A percentile compares a stretch with the other conserved stretches of the same genome.
These are phyloP conservation scores for Potamilus streckersoni DNA, from an alignment of 1,140 invertebrate genomes.

Conservation along the genomic window DNA sequence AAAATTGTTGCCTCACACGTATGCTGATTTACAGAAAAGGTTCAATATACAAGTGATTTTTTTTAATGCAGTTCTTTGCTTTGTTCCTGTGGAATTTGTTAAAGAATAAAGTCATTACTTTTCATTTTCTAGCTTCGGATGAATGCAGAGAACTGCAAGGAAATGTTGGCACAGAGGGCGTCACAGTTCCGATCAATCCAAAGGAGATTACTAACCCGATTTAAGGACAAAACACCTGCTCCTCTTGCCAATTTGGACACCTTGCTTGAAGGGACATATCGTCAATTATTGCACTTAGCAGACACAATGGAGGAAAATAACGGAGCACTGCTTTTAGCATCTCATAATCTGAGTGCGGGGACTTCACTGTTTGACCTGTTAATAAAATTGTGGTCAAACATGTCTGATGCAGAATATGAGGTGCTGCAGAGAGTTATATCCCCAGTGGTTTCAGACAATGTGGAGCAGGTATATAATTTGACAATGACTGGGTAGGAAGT, in stretches of 20 bases:
- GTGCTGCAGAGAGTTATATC: slow-evolving; percentile 61
- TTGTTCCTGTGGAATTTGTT: no score
- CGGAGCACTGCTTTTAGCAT: slow-evolving; percentile 57
- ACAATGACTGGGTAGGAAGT: neutral
- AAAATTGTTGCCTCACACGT: no score
- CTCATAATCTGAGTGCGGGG: slow-evolving; percentile 63
- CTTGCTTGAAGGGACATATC: slow-evolving; percentile 79
- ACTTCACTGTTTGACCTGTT: slow-evolving; percentile 65
- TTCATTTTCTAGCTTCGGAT: slow-evolving; percentile 47
- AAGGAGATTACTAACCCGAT: slow-evolving; percentile 79
- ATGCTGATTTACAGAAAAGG: no score
- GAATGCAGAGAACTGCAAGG: slow-evolving; percentile 66
- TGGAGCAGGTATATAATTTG: slow-evolving; percentile 58
- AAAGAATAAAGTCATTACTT: no score
- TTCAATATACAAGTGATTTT: no score
- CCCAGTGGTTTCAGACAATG: slow-evolving; percentile 58
- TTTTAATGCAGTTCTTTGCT: no score
- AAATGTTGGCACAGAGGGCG: slow-evolving; percentile 74
- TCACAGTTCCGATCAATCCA: slow-evolving; percentile 81
- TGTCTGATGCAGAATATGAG: slow-evolving; percentile 62
- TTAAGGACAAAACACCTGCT: slow-evolving; percentile 81
- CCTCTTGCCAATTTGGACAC: slow-evolving; percentile 79
- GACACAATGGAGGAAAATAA: slow-evolving; percentile 64
- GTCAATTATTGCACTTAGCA: slow-evolving; percentile 71
- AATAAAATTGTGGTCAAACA: slow-evolving; percentile 61